A percentile compares a stretch with the other conserved stretches of the same genome.
These are phyloP conservation scores for Enteromius thamalakanensis DNA, from an alignment of 2,797 vertebrate species.

Conservation along the genomic window DNA sequence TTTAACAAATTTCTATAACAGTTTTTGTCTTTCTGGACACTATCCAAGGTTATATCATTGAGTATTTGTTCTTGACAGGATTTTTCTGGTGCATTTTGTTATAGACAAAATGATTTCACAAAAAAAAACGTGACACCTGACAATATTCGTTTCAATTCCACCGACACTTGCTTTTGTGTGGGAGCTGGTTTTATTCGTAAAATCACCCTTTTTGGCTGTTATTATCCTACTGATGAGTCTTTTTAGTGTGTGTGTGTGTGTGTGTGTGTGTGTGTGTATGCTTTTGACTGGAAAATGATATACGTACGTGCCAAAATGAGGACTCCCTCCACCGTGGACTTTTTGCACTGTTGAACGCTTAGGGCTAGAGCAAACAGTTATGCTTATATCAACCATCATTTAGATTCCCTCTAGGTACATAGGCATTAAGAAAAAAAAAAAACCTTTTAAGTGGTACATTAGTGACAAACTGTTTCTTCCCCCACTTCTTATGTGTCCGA, in stretches of 20 bases:
- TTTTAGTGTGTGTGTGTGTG: conserved; percentile 61
- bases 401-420: conserved; percentile 61
- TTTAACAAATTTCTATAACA: conserved; percentile 81
- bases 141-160: conserved; percentile 41
- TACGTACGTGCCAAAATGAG: conserved; percentile 73
- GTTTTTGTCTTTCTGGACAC: conserved; percentile 61
- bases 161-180: conserved; percentile 49
- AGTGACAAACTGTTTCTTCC: conserved; percentile 47
- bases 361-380: conserved; percentile 66
- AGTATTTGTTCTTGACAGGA: conserved; percentile 26
- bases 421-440: conserved; percentile 1
- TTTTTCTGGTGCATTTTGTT: conserved; percentile 51
- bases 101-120: conserved; percentile 37
- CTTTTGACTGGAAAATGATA: conserved; percentile 59
- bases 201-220: conserved; percentile 61
- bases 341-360: conserved; percentile 72
- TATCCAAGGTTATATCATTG: conserved; percentile 35
- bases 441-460: conserved; percentile 46
- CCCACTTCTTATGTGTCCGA: conserved; percentile 59
- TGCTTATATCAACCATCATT: conserved; percentile 51
- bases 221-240: conserved; percentile 66
- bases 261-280: conserved; percentile 54
- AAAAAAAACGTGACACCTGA: conserved; percentile 1
- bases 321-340: conserved; percentile 65
- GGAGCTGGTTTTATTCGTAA: conserved; percentile 56